A percentile compares a stretch with the other conserved stretches of the same genome.
phyloP scores from a whole-genome alignment of 2,888 invertebrate species.

The Geophilus truncorum region DNA sequence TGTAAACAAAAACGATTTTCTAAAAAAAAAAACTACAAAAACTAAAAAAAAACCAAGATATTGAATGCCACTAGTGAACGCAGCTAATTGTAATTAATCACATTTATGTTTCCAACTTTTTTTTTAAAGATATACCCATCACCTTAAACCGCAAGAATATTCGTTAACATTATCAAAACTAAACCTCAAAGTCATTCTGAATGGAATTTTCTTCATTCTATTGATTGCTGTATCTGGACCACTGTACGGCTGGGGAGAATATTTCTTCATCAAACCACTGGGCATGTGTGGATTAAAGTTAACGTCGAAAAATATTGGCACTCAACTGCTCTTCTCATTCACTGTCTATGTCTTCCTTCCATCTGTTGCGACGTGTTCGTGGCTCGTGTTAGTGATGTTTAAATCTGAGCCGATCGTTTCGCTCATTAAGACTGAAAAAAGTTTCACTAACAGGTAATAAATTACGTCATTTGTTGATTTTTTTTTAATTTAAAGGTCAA shows the following conservation, averaged over 20 bases:
- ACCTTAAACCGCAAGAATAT: slow-evolving; percentile 36
- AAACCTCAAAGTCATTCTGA: slow-evolving; percentile 34
- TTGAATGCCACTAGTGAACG: no score
- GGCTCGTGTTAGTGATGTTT: neutral
- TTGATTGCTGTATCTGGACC: slow-evolving; percentile 37
- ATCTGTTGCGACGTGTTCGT: neutral
- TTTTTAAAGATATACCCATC: slow-evolving; percentile 35
- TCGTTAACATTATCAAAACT: slow-evolving; percentile 35
- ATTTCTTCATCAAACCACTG: neutral
- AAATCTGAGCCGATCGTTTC: neutral
- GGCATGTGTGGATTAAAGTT: neutral
- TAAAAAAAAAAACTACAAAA: no score
- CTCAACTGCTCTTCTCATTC: neutral
- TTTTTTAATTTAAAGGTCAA: no score
- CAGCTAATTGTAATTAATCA: neutral
- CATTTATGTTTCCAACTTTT: no score
- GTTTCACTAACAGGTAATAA: neutral
- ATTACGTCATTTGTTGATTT: neutral
- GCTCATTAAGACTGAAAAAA: neutral
- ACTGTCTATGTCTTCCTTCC: neutral
- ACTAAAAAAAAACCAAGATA: no score
- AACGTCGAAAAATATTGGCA: neutral
- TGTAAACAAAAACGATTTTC: no score
- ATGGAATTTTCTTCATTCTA: slow-evolving; percentile 35
- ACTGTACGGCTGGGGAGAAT: slow-evolving; percentile 37